Base-by-base conservation (phyloP, 2,797 vertebrate genomes). In the Sebastolobus alascanus region DNA sequence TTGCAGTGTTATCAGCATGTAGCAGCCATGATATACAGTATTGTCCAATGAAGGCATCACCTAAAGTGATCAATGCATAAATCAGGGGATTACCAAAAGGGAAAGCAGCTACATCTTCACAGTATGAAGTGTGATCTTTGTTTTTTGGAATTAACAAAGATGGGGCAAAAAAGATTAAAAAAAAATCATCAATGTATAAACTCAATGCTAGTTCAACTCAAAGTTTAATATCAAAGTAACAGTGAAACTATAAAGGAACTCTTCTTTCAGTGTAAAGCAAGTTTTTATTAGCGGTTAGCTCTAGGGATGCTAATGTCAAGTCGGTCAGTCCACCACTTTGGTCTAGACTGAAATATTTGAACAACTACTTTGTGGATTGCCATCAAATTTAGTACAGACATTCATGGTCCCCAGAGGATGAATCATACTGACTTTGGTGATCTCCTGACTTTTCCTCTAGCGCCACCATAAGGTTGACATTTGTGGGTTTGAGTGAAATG, bases 291-390 rank as follows among this genome's bases (percentile, higher is more conserved):
- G 55, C 18, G 5, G 38, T 40, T 14, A 40, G 13, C 38, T 40
- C 38, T 40, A 40, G 0, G 38, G 12, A 40, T 40, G 2, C 16
- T 8, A 18, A 22, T 16, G 13, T 18, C 8, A 31, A 16, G 27
- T 22, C 38, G 3, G 37, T 33, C 2, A 2, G 33, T 56, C 27
- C 20, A 61, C n/a, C 7, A 40, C 5, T 31, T 65, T 54, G 22
- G 29, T 50, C 14, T 0, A 25, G n/a, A 64, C 0, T n/a, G 50
- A 40, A 31, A 58, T 67, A 67, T 38, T 2, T 54, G 4, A 16
- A 22, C 16, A 52, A 18, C 0, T 5, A 16, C 0, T 8, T 0
- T 3, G 2, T 37, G 13, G 8, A 65, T 55, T 54, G 1, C 31
- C 18, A 27, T 5, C 2, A 52, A 16, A 25, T 25, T 22, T 16